Evolutionary conservation across 2,113 vertebrate species (phyloP).

Genomic region (Odocoileus virginianus): DNA sequence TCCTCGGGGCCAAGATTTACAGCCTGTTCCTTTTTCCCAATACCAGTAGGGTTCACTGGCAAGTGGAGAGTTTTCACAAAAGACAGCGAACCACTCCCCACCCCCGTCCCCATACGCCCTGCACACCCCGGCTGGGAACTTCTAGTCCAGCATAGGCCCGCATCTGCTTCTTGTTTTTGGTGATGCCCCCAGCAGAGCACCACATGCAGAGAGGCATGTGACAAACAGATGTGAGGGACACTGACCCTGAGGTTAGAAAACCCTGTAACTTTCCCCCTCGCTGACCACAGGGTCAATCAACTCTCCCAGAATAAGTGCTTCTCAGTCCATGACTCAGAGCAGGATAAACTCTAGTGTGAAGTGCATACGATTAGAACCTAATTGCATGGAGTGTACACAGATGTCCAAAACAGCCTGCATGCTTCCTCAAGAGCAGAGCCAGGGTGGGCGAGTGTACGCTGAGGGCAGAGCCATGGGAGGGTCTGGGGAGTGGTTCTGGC

Average conservation of each 20-base stretch:
- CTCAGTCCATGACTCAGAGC: not conserved
- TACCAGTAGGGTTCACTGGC: not conserved
- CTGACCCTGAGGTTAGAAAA: conserved; percentile 44
- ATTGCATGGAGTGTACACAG: not conserved
- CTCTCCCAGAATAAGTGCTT: conserved; percentile 15
- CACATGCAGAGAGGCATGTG: conserved; percentile 18
- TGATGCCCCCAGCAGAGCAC: not conserved
- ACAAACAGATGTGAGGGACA: conserved; percentile 13
- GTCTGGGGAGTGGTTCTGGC: not conserved
- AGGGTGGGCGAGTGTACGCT: accelerated
- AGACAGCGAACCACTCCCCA: not conserved
- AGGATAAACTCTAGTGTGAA: not conserved
- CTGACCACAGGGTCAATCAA: conserved; percentile 14
- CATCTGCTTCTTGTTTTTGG: not conserved
- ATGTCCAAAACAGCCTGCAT: not conserved
- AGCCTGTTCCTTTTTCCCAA: not conserved
- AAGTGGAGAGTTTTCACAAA: not conserved
- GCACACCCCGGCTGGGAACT: not conserved
- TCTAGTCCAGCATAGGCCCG: not conserved
- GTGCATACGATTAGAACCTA: not conserved
- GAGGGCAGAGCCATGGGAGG: not conserved
- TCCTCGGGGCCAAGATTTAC: not conserved
- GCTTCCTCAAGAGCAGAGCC: not conserved
- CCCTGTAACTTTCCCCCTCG: not conserved
- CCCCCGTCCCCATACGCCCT: not conserved